Percentiles rank a stretch among this genome's conserved stretches.
Conservation (phyloP, 2,113 vertebrate species). For the Vidua chalybeata region DNA sequence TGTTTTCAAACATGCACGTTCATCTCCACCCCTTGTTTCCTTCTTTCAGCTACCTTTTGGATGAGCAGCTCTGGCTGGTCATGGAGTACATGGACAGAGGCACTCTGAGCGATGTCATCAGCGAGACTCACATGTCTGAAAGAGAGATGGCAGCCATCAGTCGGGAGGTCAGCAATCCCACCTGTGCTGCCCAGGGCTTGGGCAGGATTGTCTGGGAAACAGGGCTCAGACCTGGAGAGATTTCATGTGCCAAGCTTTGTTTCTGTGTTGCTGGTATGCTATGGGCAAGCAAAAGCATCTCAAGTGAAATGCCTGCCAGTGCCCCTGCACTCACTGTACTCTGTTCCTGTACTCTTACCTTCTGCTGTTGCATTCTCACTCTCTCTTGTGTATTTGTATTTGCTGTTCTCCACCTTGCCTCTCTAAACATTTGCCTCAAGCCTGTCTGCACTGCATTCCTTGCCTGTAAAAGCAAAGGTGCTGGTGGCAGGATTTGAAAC, state of each 20-base stretch:
- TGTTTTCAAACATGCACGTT: background rate
- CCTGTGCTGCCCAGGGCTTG: background rate
- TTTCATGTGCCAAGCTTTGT: background rate
- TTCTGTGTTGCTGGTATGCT: background rate
- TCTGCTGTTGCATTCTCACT: background rate
- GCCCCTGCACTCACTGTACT: background rate
- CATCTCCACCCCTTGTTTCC: background rate
- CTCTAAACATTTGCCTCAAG: background rate
- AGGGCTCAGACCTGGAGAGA: background rate
- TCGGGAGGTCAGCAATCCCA: background rate
- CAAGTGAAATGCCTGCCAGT: background rate
- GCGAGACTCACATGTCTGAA: background rate
- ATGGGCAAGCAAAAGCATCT: background rate
- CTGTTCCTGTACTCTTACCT: too few species aligned
- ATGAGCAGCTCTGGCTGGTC: background rate
- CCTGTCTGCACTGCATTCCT: background rate
- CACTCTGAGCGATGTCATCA: background rate
- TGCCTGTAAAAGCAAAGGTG: background rate
- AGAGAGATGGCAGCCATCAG: background rate
- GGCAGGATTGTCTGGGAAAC: background rate
- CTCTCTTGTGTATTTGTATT: background rate
- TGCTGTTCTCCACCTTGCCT: background rate
- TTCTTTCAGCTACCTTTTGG: slow-evolving; percentile 83
- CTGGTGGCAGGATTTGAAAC: background rate
- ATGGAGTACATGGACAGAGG: background rate